phyloP scores from a whole-genome alignment of 2,888 invertebrate genomes.

The Tachina fera region DNA sequence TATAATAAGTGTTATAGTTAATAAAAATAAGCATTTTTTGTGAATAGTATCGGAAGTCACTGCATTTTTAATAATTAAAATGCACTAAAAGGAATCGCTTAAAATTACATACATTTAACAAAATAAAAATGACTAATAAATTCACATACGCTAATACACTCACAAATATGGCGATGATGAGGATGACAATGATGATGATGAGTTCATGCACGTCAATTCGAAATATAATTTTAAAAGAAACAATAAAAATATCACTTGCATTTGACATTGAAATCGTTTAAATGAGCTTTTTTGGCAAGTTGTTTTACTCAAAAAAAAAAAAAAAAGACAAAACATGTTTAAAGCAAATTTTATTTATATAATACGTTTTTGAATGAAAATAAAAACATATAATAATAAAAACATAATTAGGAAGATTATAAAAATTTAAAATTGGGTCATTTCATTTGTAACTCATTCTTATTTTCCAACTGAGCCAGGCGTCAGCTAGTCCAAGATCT shows the following conservation, averaged over 20 bases:
- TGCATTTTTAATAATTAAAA: neutral
- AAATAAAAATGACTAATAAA: slow-evolving; percentile 5
- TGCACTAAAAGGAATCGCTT: slow-evolving; percentile 18
- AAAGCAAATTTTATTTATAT: slow-evolving; percentile 23
- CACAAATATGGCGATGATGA: slow-evolving; percentile 9
- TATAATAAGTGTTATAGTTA: too few species aligned
- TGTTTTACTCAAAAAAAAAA: slow-evolving; percentile 7
- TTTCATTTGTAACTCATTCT: too few species aligned
- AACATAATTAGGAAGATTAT: neutral
- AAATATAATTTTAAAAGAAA: slow-evolving; percentile 33
- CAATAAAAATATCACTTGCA: slow-evolving; percentile 38
- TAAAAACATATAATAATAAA: too few species aligned
- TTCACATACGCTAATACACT: slow-evolving; percentile 6
- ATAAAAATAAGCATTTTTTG: too few species aligned
- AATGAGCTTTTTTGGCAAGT: slow-evolving; percentile 54
- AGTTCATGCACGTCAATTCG: slow-evolving; percentile 28
- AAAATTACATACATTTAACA: neutral
- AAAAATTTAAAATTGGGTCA: too few species aligned
- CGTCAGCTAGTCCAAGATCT: too few species aligned
- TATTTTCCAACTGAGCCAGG: too few species aligned
- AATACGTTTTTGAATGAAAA: neutral
- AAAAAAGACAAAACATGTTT: slow-evolving; percentile 18
- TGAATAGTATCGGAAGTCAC: too few species aligned
- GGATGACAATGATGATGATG: neutral
- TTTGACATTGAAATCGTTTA: slow-evolving; percentile 66